phyloP scores from a whole-genome alignment of 2,888 invertebrate species.

The Erpobdella octoculata region DNA sequence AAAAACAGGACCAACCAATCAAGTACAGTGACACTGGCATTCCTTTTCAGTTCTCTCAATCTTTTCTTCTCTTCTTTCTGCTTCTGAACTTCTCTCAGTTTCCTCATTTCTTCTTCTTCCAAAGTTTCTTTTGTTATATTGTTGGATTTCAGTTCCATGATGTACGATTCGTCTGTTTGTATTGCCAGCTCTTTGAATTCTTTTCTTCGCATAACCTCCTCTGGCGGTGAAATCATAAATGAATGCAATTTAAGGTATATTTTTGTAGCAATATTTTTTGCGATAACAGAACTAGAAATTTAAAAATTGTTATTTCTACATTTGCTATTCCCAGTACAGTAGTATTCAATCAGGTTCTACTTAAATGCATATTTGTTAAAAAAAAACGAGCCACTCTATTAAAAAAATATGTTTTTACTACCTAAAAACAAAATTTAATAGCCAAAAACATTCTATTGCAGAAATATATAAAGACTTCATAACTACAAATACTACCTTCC shows the following conservation, averaged over 20 bases:
- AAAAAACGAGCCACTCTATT: no score
- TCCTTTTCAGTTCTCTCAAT: conserved; percentile 16
- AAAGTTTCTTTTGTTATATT: conserved; percentile 16
- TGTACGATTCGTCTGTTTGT: conserved; percentile 23
- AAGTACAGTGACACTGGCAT: conserved; percentile 15
- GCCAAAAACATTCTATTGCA: no score
- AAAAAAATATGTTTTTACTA: no score
- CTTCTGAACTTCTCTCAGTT: conserved; percentile 15
- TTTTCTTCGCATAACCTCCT: conserved; percentile 4
- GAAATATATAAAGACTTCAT: not conserved
- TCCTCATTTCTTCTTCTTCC: conserved; percentile 12
- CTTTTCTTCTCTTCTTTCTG: conserved; percentile 22
- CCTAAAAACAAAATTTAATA: no score
- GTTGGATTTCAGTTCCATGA: conserved; percentile 16
- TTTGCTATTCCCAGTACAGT: no score
- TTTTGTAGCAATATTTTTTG: no score
- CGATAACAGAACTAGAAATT: no score
- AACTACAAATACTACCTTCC: not conserved
- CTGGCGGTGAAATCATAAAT: not conserved
- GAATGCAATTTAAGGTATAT: no score
- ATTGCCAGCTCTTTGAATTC: not conserved
- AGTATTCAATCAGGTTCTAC: no score
- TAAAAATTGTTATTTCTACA: no score
- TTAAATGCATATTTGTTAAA: no score
- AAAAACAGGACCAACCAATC: conserved; percentile 19